Evolutionary conservation across 92 coral and sea anemone genomes (phyloP), one percentile per base, ranked within the genome.

Genomic region (Epizoanthus rinbou): DNA sequence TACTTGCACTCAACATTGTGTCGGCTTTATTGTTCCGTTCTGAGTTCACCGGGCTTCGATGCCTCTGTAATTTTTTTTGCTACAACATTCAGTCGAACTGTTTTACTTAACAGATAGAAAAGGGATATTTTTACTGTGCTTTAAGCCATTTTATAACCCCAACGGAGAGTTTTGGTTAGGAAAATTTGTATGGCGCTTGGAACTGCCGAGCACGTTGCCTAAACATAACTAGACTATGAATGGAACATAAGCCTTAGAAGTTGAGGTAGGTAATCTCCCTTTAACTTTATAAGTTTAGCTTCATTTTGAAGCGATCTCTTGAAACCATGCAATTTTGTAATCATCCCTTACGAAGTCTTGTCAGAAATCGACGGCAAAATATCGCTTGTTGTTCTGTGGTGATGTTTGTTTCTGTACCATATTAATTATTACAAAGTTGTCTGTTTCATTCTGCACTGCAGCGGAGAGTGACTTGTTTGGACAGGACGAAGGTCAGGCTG

Each of bases 1-100:
- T 72, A 88, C 84, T 87, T 76, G 80, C 80, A 69, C 85, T 81
- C 84, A 84, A 91, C 90, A 86, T 87, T 91, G 91, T 90, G 81
- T 87, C 84, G 78, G 43, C 54, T 41, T 88, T 82, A 93, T 91
- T 91, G 97, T 91, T 79, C 91, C 86, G 87, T 84, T 39, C 28
- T 85, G 76, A 57, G 88, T 71, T 72, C 85, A 80, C 80, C 92
- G 85, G 92, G 76, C 73, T 88, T 86, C 88, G 87, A 43, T 62
- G 58, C 82, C 82, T 78, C 82, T 78, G 82, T 78, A 78, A 78
- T 78, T 78, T 78, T 56, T 28, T 78, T 62, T 37, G 71, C 82
- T 41, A 59, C 82, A 33, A 59, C 82, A 35, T 65, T 78, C 54
- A 78, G 64, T 57, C 41, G 53, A 60, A 43, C 82, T 60, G 59